Conservation (phyloP, 1,140 invertebrate genomes). For the Dufourea novaeangliae region DNA sequence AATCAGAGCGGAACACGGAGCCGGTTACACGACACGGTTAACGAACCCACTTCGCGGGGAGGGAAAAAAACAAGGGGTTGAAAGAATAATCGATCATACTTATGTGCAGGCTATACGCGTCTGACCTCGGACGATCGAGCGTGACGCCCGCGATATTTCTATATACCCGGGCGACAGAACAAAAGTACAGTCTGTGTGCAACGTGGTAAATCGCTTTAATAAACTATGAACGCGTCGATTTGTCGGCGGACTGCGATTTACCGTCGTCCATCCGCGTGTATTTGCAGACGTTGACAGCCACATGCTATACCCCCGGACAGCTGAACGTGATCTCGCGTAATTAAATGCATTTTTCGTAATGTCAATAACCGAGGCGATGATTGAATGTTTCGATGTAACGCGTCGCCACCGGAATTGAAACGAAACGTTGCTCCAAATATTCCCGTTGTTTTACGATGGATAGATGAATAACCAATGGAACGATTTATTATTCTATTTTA, state of each 20-base stretch:
- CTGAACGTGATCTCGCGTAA: slow-evolving; percentile 30
- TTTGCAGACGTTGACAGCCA: slow-evolving; percentile 5
- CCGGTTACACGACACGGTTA: slow-evolving; percentile 46
- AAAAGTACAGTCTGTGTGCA: background rate
- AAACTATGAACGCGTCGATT: slow-evolving; percentile 37
- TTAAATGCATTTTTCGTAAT: slow-evolving; percentile 28
- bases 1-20: slow-evolving; percentile 39
- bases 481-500: no score
- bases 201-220: slow-evolving; percentile 45
- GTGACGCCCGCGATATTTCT: slow-evolving; percentile 22
- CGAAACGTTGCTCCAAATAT: no score
- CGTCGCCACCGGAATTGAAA: no score
- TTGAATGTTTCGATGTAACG: background rate
- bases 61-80: slow-evolving; percentile 62
- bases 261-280: background rate
- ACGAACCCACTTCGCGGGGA: slow-evolving; percentile 52
- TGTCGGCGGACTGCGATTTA: slow-evolving; percentile 6
- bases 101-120: slow-evolving; percentile 38
- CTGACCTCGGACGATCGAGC: slow-evolving; percentile 30
- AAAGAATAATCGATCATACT: slow-evolving; percentile 70
- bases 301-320: background rate
- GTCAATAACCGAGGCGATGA: background rate
- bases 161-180: background rate
- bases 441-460: no score
- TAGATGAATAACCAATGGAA: no score